Evolutionary conservation across 2,797 vertebrate genomes (phyloP).

Genomic region (Sebastes taczanowskii): DNA sequence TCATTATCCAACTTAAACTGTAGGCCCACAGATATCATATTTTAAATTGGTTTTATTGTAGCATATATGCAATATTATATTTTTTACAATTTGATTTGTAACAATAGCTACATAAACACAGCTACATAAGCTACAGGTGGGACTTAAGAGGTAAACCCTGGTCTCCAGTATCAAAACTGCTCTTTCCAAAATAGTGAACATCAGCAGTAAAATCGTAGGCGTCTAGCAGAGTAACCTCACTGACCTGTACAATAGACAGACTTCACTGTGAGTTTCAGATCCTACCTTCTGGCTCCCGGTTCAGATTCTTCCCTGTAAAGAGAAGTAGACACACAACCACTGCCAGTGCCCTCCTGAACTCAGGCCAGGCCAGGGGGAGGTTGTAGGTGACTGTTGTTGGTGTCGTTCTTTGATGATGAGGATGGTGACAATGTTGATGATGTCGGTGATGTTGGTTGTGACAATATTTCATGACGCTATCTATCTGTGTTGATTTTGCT

Average conservation of each 20-base stretch:
- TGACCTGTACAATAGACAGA: neutral
- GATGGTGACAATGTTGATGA: neutral
- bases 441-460: neutral
- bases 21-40: no score
- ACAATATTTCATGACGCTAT: fast-evolving
- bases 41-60: no score
- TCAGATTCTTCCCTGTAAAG: neutral
- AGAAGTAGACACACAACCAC: neutral
- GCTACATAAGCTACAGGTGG: neutral
- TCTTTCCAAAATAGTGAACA: neutral
- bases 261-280: neutral
- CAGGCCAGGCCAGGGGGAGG: neutral
- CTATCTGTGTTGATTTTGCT: neutral
- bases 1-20: no score
- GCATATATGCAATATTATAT: no score
- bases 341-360: neutral
- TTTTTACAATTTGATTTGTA: no score
- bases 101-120: no score
- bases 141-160: neutral
- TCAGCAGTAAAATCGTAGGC: neutral
- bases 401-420: neutral
- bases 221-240: neutral
- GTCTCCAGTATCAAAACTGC: neutral
- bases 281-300: neutral
- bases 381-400: neutral